These are phyloP conservation scores for Campylorhamphus procurvoides DNA, from an alignment of 2,113 vertebrate genomes.

Conservation along the genomic window DNA sequence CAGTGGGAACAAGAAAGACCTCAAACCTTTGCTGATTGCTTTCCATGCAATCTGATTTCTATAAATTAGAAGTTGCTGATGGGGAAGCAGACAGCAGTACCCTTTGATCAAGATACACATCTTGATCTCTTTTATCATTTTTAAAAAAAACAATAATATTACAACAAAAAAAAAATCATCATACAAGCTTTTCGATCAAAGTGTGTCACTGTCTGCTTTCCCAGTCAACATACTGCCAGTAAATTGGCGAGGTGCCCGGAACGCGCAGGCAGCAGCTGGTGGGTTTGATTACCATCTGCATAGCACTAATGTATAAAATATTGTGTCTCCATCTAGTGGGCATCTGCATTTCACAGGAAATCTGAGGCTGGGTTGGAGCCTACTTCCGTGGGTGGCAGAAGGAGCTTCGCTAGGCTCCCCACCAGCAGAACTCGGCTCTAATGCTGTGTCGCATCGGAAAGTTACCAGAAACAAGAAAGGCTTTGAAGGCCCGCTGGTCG, in stretches of 20 bases:
- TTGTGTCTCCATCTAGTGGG: conserved; percentile 70
- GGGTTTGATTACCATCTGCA: conserved; percentile 68
- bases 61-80: conserved; percentile 64
- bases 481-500: rapidly evolving
- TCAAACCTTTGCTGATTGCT: conserved; percentile 57
- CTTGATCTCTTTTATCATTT: conserved; percentile 66
- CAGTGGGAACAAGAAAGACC: conserved; percentile 51
- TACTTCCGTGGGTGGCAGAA: not conserved
- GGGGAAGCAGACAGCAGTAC: conserved; percentile 59
- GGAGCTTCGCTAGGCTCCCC: not conserved
- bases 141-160: conserved; percentile 54
- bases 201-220: conserved; percentile 69
- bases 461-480: not conserved
- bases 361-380: not conserved
- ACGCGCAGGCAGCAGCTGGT: conserved; percentile 59
- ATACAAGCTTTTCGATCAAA: conserved; percentile 72
- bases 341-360: conserved; percentile 19
- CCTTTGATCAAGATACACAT: conserved; percentile 65
- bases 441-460: not conserved
- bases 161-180: conserved; percentile 62
- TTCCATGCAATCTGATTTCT: conserved; percentile 59
- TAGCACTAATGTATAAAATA: conserved; percentile 33
- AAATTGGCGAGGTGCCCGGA: conserved; percentile 53
- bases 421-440: not conserved
- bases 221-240: conserved; percentile 64